Percentiles rank a stretch among this genome's conserved stretches.
These are phyloP conservation scores for Eupeodes latifasciatus DNA, from an alignment of 2,888 invertebrate genomes.

Conservation along the genomic window DNA sequence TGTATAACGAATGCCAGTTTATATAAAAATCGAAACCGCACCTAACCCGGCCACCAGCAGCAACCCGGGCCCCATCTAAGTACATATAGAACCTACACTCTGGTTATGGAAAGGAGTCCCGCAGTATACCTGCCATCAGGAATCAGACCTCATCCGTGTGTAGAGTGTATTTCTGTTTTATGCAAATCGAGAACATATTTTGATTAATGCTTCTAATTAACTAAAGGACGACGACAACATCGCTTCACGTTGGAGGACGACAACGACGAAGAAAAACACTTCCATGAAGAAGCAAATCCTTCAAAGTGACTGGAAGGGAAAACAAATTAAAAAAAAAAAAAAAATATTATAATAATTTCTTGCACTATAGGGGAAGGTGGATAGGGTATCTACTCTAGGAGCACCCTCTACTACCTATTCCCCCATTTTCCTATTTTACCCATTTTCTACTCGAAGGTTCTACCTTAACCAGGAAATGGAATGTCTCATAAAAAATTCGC, in stretches of 20 bases:
- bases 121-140: neutral
- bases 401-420: neutral
- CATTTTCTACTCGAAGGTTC: neutral
- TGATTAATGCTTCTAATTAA: slow-evolving; percentile 73
- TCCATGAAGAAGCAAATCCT: slow-evolving; percentile 31
- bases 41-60: neutral
- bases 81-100: no score
- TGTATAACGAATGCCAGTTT: slow-evolving; percentile 22
- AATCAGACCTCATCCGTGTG: neutral
- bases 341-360: neutral
- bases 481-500: slow-evolving; percentile 64
- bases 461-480: slow-evolving; percentile 56
- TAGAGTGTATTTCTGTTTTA: slow-evolving; percentile 54
- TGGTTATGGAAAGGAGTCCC: neutral
- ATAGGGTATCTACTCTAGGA: neutral
- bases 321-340: slow-evolving; percentile 10
- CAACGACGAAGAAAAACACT: slow-evolving; percentile 39
- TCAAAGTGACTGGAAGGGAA: slow-evolving; percentile 19
- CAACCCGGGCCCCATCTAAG: neutral
- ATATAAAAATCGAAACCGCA: neutral
- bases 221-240: slow-evolving; percentile 55
- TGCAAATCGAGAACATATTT: slow-evolving; percentile 68
- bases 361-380: neutral
- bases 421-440: slow-evolving; percentile 3
- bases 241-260: slow-evolving; percentile 28